Evolutionary conservation across 1,140 invertebrate species (phyloP), one percentile per base, ranked within the genome.

Genomic region (Paracyclopina nana): DNA sequence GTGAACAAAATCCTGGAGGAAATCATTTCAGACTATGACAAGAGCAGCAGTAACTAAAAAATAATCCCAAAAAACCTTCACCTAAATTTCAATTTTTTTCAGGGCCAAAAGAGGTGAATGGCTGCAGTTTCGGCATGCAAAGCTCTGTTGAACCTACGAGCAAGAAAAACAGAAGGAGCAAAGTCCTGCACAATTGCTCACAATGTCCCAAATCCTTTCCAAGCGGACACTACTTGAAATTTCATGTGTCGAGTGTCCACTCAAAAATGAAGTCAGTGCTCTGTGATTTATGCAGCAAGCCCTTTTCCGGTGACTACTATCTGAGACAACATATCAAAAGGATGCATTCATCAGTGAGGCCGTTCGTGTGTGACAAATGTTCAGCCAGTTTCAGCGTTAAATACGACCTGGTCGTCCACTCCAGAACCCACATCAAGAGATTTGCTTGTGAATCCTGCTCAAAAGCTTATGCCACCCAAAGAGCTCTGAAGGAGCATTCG

Each of bases 391-490:
- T 48, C 27, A 28, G 45, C 22, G 20, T 48, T 14, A 48, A 29
- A 31, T 48, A 48, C 45, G 45, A 48, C 27, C 45, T 48, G n/a
- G 14, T 48, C 25, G 28, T 48, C n/a, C 45, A 48, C 22, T n/a
- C 12, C 11, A 22, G 45, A 29, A 48, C 45, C 11, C 45, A 48
- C 25, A 22, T 44, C 16, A 44, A 44, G 22, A 26, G 22, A 48
- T 96, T 95, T 67, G 80, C 70, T 2, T 98, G 94, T 61, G 70
- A 77, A 22, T 75, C 90, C 5, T 97, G 91, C 66, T 82, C 83
- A 24, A 97, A 98, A 64, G 73, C 82, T 45, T 99, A 98, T 71
- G 94, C 87, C 1, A 70, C 92, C 27, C 91, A 91, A 0, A 94
- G 88, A 69, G 80, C 91, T 0, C 67, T 59, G 1, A 46, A 55